Conservation (phyloP, 2,797 vertebrate species). For the Xyrichtys novacula region DNA sequence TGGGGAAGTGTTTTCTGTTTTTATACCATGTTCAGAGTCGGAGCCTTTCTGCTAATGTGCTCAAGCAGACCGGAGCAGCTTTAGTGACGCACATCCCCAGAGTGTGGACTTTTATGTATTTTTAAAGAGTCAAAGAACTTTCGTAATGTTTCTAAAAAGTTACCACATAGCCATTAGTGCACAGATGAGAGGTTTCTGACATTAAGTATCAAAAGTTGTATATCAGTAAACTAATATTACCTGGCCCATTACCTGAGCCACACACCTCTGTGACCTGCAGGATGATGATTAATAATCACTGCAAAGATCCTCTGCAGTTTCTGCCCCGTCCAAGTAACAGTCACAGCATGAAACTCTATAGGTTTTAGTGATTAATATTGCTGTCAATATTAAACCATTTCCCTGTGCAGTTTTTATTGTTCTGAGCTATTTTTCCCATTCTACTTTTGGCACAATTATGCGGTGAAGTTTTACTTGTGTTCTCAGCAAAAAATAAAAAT, state of each 20-base stretch:
- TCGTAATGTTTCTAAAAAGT: conserved; percentile 15
- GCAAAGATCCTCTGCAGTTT: conserved; percentile 17
- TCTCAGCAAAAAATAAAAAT: conserved; percentile 47
- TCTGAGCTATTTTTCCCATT: conserved; percentile 8
- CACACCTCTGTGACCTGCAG: conserved; percentile 18
- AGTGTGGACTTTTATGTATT: neutral
- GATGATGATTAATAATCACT: conserved; percentile 34
- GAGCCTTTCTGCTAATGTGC: conserved; percentile 31
- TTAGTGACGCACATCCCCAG: conserved; percentile 20
- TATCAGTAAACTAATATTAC: conserved; percentile 22
- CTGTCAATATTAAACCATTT: conserved; percentile 7
- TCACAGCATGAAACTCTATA: neutral
- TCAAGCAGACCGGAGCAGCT: conserved; percentile 14
- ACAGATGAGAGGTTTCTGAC: conserved; percentile 34
- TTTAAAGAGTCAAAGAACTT: conserved; percentile 9
- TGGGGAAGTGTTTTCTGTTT: conserved; percentile 51
- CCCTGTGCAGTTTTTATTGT: neutral
- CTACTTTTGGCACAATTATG: conserved; percentile 17
- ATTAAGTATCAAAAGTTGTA: conserved; percentile 13
- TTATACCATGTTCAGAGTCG: conserved; percentile 36
- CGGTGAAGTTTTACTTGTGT: conserved; percentile 48
- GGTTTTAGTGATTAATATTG: conserved; percentile 15
- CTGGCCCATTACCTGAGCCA: conserved; percentile 17
- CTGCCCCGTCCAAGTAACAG: conserved; percentile 13
- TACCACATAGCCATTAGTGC: conserved; percentile 1